Percentiles rank a stretch among this genome's conserved stretches.
Evolutionary conservation across 2,797 vertebrate genomes (phyloP).

Genomic region (Sarcophilus harrisii): DNA sequence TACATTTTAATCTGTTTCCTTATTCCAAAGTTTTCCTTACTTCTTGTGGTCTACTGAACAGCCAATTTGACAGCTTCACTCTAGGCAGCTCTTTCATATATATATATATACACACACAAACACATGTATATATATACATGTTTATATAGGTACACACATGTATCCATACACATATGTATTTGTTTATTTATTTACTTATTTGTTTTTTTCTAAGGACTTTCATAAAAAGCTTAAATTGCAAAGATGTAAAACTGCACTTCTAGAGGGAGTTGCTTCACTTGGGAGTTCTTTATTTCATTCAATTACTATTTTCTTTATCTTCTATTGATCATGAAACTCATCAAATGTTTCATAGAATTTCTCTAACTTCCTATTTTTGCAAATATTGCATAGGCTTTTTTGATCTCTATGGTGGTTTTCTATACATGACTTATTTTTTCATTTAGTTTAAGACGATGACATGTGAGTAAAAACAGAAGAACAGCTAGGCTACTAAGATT

Average conservation of each 20-base stretch:
- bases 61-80: neutral
- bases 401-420: neutral
- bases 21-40: neutral
- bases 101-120: neutral
- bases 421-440: neutral
- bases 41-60: neutral
- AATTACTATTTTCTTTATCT: neutral
- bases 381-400: neutral
- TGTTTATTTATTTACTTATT: neutral
- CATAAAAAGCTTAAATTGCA: neutral
- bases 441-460: neutral
- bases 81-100: neutral
- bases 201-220: neutral
- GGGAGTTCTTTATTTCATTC: neutral
- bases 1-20: neutral
- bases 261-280: neutral
- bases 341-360: neutral
- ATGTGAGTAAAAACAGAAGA: neutral
- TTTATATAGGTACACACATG: neutral
- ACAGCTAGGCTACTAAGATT: neutral
- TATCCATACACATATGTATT: neutral
- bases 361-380: neutral
- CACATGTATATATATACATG: too few species aligned
- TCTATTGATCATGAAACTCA: neutral
- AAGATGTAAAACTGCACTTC: neutral